Percentiles rank a stretch among this genome's conserved stretches.
phyloP scores from a whole-genome alignment of 2,113 vertebrate genomes.

The Ammodytes marinus region DNA sequence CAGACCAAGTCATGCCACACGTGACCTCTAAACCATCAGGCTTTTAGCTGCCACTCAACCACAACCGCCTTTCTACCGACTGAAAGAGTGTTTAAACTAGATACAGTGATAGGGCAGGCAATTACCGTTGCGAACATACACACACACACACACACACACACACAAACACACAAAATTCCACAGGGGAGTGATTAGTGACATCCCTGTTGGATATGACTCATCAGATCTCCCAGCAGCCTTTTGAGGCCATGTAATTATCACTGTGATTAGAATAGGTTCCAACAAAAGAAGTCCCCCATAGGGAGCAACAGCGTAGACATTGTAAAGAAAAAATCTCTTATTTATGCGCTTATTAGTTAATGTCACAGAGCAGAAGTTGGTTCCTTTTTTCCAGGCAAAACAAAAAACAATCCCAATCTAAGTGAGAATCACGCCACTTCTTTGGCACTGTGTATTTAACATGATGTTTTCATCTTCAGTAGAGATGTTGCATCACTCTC shows the following conservation, averaged over 20 bases:
- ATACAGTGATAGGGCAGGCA: constrained; percentile 13
- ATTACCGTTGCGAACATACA: constrained; percentile 6
- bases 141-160: constrained; percentile 14
- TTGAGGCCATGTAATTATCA: constrained; percentile 5
- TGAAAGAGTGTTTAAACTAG: constrained; percentile 17
- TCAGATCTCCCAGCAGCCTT: constrained; percentile 15
- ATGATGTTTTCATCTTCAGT: no score
- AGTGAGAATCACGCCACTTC: no score
- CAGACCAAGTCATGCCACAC: constrained; percentile 7
- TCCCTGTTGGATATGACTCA: constrained; percentile 31
- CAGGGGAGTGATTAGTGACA: constrained; percentile 9
- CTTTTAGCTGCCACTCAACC: constrained; percentile 6
- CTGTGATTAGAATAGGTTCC: constrained; percentile 19
- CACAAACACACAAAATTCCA: constrained; percentile 15
- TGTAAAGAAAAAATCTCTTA: background rate
- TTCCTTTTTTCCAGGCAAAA: no score
- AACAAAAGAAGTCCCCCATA: background rate
- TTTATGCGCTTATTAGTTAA: background rate
- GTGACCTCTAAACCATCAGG: background rate
- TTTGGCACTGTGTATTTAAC: no score
- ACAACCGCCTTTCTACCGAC: constrained; percentile 1
- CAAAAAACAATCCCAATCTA: no score
- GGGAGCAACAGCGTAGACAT: background rate
- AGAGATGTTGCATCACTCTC: no score
- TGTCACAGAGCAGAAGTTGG: background rate